Evolutionary conservation across 2,113 vertebrate species (phyloP).

Genomic region (Lynx canadensis): DNA sequence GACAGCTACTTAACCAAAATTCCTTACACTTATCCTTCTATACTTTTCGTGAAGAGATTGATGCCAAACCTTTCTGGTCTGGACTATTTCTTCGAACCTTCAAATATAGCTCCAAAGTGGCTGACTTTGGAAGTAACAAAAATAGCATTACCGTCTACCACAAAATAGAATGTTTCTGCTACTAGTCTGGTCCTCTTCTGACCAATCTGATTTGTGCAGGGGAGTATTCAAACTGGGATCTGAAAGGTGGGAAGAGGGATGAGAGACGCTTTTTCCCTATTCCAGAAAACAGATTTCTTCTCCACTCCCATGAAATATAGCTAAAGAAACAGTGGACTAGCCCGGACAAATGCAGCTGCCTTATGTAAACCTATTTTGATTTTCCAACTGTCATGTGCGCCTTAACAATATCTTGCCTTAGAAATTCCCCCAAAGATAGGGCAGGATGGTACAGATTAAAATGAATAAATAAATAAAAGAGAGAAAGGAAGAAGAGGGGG

Average conservation of each 20-base stretch:
- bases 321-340: not conserved
- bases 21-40: not conserved
- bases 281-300: slow-evolving; percentile 24
- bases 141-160: slow-evolving; percentile 67
- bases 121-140: slow-evolving; percentile 66
- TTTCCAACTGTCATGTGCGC: not conserved
- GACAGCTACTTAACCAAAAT: slow-evolving; percentile 23
- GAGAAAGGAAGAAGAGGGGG: not conserved
- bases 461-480: not conserved
- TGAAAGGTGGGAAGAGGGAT: slow-evolving; percentile 30
- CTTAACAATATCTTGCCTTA: not conserved
- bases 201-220: slow-evolving; percentile 32
- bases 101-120: slow-evolving; percentile 64
- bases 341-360: slow-evolving; percentile 47
- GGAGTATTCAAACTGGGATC: slow-evolving; percentile 37
- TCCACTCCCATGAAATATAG: not conserved
- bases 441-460: slow-evolving; percentile 33
- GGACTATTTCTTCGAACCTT: slow-evolving; percentile 59
- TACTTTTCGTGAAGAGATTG: not conserved
- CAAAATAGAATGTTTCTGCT: slow-evolving; percentile 68
- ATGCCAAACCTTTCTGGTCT: slow-evolving; percentile 72
- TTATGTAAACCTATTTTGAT: slow-evolving; percentile 29
- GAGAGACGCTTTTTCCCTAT: not conserved
- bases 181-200: slow-evolving; percentile 8
- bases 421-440: slow-evolving; percentile 56